A percentile compares a stretch with the other conserved stretches of the same genome.
These are phyloP conservation scores for Artemia franciscana DNA, from an alignment of 1,140 invertebrate species.

Conservation along the genomic window DNA sequence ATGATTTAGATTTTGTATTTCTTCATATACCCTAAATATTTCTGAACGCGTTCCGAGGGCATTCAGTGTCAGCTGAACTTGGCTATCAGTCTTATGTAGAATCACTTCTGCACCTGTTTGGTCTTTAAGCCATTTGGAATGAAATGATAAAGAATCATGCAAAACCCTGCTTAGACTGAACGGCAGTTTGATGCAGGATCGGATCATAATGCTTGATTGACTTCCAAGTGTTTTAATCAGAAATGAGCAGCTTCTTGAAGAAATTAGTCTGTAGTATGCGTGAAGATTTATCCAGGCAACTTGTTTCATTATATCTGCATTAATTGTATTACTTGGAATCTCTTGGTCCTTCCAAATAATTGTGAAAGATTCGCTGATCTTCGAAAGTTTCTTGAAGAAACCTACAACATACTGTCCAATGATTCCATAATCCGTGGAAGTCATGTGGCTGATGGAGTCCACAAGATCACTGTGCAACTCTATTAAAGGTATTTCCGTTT, in stretches of 20 bases:
- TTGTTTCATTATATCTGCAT: neutral
- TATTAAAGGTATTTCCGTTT: neutral
- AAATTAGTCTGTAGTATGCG: neutral
- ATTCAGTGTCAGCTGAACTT: neutral
- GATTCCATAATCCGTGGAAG: neutral
- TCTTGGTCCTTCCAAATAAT: neutral
- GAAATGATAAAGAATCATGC: neutral
- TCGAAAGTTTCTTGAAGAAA: neutral
- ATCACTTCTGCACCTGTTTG: neutral
- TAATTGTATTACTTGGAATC: neutral
- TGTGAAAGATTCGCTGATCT: neutral
- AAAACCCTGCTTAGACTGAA: neutral
- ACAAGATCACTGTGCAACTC: neutral
- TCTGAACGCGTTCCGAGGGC: neutral
- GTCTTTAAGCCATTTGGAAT: neutral
- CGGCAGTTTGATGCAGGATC: neutral
- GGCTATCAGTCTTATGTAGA: neutral
- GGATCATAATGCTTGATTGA: neutral
- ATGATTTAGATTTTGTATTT: neutral
- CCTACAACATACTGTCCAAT: neutral
- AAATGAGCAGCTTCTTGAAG: neutral
- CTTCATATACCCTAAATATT: conserved; percentile 1
- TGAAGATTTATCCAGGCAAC: neutral
- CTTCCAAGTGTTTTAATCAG: neutral
- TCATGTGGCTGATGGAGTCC: neutral